These are phyloP conservation scores for Pinna nobilis DNA, from an alignment of 1,140 invertebrate genomes.

Conservation along the genomic window DNA sequence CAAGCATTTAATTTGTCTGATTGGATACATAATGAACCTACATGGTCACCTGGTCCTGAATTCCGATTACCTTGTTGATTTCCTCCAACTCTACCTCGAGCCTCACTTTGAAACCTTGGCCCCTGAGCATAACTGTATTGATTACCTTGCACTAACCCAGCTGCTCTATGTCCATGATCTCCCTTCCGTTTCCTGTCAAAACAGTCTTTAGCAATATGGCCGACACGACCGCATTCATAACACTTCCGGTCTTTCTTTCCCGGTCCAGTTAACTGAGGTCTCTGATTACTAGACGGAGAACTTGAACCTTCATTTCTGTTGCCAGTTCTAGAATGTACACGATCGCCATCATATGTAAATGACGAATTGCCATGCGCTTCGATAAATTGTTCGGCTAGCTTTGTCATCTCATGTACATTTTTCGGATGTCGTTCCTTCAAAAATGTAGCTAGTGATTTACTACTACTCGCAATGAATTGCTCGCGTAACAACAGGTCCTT, in stretches of 20 bases:
- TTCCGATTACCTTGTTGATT: not conserved
- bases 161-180: too few species aligned
- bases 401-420: constrained; percentile 11
- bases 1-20: not conserved
- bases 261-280: too few species aligned
- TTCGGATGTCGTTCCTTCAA: constrained; percentile 17
- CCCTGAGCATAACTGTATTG: not conserved
- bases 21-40: not conserved
- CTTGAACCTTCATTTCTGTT: not conserved
- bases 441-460: constrained; percentile 7
- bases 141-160: too few species aligned
- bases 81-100: not conserved
- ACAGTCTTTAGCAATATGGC: constrained; percentile 15
- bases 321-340: not conserved
- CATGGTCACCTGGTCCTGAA: not conserved
- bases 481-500: constrained; percentile 25
- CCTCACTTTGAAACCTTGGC: not conserved
- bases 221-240: not conserved
- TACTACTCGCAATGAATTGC: constrained; percentile 16
- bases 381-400: constrained; percentile 24
- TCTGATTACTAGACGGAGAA: not conserved
- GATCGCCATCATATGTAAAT: not conserved
- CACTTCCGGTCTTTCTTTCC: constrained; percentile 1
- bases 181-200: not conserved
- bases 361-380: constrained; percentile 7